Base-by-base conservation (phyloP, 2,888 invertebrate genomes). In the Agonopterix alstromeriana region DNA sequence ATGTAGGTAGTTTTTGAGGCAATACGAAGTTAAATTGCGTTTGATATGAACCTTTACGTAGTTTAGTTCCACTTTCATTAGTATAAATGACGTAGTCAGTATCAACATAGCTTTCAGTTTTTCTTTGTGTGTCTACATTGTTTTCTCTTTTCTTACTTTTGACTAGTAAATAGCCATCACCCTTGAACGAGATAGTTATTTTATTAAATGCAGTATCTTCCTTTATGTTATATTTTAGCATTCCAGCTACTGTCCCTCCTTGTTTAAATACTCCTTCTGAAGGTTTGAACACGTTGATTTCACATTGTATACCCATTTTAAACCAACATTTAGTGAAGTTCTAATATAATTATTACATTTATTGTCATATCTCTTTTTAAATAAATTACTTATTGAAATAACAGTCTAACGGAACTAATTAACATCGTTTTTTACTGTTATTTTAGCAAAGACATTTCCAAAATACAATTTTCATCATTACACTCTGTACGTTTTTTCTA, bases 181-280 rank as follows among this genome's bases (percentile, higher is more conserved):
- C 57, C 45, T 55, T 53, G 1, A 59, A 38, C 7, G 56, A 59
- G 10, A 59, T 43, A 7, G 47, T 48, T 11, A 56, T 53, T 42
- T 48, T 54, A 7, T 48, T 48, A 8, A 53, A 51, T 8, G 43
- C 48, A 10, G 52, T 50, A 35, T 51, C 52, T 46, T 50, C 47
- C n/a, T 48, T 42, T 2, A 58, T 46, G 7, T 49, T 44, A 12
- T 54, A 58, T 27, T 49, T 54, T 10, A 56, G 38, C 9, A 54
- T 40, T 10, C 58, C 58, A 36, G 46, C 45, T n/a, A 58, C 43
- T 9, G 45, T 27, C 36, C 49, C 42, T 10, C 58, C 58, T 11
- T 54, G 53, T 14, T 46, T 48, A 36, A 47, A 53, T 0, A 42
- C 42, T 10, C 48, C 50, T 10, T 50, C 50, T 8, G 46, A 17